Percentiles rank a stretch among this genome's conserved stretches.
phyloP scores from a whole-genome alignment of 2,888 invertebrate genomes.

The Habroteleia sp. region DNA sequence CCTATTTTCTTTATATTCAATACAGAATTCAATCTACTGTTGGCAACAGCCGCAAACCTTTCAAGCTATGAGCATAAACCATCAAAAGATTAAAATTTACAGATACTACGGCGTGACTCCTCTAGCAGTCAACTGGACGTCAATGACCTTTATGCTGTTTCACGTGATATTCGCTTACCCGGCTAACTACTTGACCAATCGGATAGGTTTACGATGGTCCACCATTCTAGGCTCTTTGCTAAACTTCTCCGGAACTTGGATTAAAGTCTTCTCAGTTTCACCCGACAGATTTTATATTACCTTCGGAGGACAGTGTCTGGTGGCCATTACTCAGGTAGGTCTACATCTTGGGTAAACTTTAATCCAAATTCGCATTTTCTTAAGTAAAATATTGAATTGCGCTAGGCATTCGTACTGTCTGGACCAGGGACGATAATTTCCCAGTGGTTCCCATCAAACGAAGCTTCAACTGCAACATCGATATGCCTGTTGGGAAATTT shows the following conservation, averaged over 20 bases:
- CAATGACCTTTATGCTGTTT: constrained; percentile 86
- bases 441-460: constrained; percentile 86
- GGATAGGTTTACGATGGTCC: constrained; percentile 82
- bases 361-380: no score
- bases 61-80: constrained; percentile 19
- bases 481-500: constrained; percentile 89
- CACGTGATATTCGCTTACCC: constrained; percentile 87
- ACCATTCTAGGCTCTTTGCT: constrained; percentile 82
- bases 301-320: constrained; percentile 84
- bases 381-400: no score
- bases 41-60: constrained; percentile 32
- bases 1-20: constrained; percentile 39
- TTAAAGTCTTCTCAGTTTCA: constrained; percentile 84
- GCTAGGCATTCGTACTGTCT: constrained; percentile 41
- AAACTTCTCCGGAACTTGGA: constrained; percentile 84
- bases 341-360: no score
- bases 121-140: constrained; percentile 84
- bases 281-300: constrained; percentile 85
- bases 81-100: constrained; percentile 29
- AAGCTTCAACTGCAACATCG: constrained; percentile 86
- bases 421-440: constrained; percentile 86
- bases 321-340: constrained; percentile 73
- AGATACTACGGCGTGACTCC: constrained; percentile 80
- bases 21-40: constrained; percentile 38
- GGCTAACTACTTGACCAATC: constrained; percentile 80